Evolutionary conservation across 2,888 invertebrate species (phyloP), one percentile per base, ranked within the genome.

Genomic region (Drosophila nr. perissopoda): DNA sequence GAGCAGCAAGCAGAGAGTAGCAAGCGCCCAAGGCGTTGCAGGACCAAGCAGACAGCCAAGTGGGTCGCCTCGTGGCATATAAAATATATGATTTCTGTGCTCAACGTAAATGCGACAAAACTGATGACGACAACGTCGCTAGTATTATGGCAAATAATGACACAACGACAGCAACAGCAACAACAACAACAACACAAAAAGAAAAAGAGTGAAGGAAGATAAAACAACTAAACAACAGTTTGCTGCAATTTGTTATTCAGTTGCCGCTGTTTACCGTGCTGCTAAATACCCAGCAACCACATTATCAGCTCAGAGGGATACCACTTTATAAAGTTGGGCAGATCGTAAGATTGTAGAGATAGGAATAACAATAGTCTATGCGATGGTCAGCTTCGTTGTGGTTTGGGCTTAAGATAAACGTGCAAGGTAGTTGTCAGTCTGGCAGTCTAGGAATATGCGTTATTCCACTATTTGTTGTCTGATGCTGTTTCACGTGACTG

Each of bases 81-180:
- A 87, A 83, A 83, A 77, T 85, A 85, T 85, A 56, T 56, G 87
- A 83, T 82, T 76, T 71, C 64, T 69, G 53, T 60, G 78, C 81
- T 81, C 70, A 69, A 72, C 69, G 65, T 70, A 81, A 87, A 79
- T 83, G 83, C 86, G 83, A 87, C 85, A 85, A 82, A 83, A 85
- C 83, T 87, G 85, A 85, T 84, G 85, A 75, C 72, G 83, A 78
- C 81, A 79, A 76, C 73, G 82, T 78, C 73, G 73, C 73, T 74
- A 67, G 65, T 87, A 73, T 79, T 83, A 87, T 79, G 83, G 65
- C 85, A 83, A 85, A 83, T 81, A 85, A 83, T 85, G 81, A 60
- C 79, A 81, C 74, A 53, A 33, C 49, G 73, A 49, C 59, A 77
- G 49, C 63, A 70, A 48, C 48, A 61, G 13, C 48, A 65, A 53